Conservation (phyloP, 2,113 vertebrate species). For the Progne subis region DNA sequence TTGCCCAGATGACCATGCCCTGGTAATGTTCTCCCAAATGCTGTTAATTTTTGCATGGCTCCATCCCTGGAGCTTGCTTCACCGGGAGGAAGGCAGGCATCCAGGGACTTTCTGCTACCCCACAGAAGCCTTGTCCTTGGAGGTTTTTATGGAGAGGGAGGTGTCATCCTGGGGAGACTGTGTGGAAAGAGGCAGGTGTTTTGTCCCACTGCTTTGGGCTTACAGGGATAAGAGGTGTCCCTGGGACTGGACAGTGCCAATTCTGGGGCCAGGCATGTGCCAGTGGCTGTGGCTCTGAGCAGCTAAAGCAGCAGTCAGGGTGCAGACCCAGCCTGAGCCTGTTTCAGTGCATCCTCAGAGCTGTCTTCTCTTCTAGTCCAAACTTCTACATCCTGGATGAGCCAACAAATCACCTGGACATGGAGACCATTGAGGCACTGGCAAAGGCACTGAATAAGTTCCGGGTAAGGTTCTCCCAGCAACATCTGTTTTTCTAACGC, state of each 20-base stretch:
- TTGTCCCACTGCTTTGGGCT: neutral
- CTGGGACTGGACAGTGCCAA: rapidly evolving
- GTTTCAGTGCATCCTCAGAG: neutral
- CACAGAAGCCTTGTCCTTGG: neutral
- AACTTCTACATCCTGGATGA: slow-evolving; percentile 98
- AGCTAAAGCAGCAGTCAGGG: neutral
- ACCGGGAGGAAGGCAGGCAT: rapidly evolving
- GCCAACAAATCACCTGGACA: slow-evolving; percentile 97
- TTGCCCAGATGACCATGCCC: slow-evolving; percentile 98
- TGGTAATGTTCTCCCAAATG: slow-evolving; percentile 78
- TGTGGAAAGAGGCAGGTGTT: neutral
- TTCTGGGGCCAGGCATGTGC: neutral
- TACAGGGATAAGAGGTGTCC: neutral
- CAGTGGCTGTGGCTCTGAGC: neutral
- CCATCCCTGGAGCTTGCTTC: neutral
- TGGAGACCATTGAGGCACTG: slow-evolving; percentile 97
- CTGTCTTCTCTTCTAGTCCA: slow-evolving; percentile 78
- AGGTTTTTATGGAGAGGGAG: neutral
- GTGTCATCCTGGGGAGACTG: neutral
- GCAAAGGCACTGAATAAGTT: slow-evolving; percentile 91
- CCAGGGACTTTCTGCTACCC: neutral
- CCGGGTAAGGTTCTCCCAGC: slow-evolving; percentile 72
- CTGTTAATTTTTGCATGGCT: neutral
- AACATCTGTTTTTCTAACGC: rapidly evolving
- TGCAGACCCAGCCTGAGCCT: neutral